Conservation (phyloP, 2,113 vertebrate species). For the Gobiocypris rarus region DNA sequence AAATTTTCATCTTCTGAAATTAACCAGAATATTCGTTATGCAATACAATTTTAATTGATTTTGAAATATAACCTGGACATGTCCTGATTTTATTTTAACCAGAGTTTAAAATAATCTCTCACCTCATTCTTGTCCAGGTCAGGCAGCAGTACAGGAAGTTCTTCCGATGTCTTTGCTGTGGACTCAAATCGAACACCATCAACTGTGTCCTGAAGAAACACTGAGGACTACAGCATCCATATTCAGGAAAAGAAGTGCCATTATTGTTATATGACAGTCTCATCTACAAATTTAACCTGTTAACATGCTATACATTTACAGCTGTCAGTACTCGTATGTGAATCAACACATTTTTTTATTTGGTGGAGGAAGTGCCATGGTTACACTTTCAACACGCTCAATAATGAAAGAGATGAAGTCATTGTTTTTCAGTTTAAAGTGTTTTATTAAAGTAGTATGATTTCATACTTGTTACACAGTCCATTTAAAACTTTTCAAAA, state of each 20-base stretch:
- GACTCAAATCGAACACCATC: no score
- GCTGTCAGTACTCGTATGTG: background rate
- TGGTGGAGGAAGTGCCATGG: background rate
- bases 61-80: background rate
- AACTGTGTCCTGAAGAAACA: background rate
- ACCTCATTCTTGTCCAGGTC: constrained; percentile 13
- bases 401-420: no score
- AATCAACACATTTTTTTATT: no score
- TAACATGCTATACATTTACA: background rate
- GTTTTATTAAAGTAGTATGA: background rate
- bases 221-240: background rate
- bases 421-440: background rate
- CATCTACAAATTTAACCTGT: background rate
- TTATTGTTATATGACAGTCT: background rate
- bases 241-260: background rate
- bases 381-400: background rate
- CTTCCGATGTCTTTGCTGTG: background rate
- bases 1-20: background rate
- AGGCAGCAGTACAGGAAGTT: constrained; percentile 33
- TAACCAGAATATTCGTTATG: background rate
- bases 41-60: background rate
- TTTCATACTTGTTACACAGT: background rate
- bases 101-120: background rate
- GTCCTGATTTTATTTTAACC: background rate
- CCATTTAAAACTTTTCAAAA: background rate